Conservation (phyloP, 1,140 invertebrate species). For the Tyrophagus putrescentiae region DNA sequence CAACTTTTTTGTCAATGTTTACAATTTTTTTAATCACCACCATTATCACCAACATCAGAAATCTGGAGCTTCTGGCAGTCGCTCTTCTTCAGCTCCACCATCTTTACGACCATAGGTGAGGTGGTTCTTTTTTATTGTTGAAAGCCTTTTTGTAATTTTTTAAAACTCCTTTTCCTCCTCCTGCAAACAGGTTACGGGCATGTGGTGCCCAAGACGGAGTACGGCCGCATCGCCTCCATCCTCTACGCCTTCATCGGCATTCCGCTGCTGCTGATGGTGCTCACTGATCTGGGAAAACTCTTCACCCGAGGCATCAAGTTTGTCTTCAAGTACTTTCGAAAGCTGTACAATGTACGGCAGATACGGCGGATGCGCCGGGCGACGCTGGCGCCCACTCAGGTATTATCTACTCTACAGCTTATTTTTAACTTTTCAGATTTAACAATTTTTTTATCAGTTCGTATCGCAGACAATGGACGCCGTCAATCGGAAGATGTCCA, state of each 20-base stretch:
- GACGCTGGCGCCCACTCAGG: slow-evolving; percentile 52
- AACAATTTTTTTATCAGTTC: slow-evolving; percentile 3
- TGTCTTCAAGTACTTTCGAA: slow-evolving; percentile 72
- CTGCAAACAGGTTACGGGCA: slow-evolving; percentile 89
- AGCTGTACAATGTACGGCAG: slow-evolving; percentile 61
- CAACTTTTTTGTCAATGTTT: background rate
- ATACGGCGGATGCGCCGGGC: slow-evolving; percentile 23
- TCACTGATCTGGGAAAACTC: slow-evolving; percentile 82
- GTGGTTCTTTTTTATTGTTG: background rate
- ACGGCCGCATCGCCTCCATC: slow-evolving; percentile 71
- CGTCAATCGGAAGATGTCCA: slow-evolving; percentile 17
- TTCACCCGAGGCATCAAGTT: slow-evolving; percentile 82
- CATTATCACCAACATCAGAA: slow-evolving; percentile 14
- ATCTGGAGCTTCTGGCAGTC: slow-evolving; percentile 86
- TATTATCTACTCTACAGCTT: slow-evolving; percentile 34
- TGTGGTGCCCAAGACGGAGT: slow-evolving; percentile 66
- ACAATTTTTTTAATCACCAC: background rate
- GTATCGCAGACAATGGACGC: slow-evolving; percentile 1
- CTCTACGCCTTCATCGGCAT: slow-evolving; percentile 88
- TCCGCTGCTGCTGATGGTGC: slow-evolving; percentile 71
- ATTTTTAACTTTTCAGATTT: background rate
- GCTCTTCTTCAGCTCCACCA: slow-evolving; percentile 73
- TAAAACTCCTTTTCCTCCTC: too few species aligned
- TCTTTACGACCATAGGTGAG: slow-evolving; percentile 83
- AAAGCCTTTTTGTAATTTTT: background rate